Evolutionary conservation across 1,140 invertebrate genomes (phyloP), one percentile per base, ranked within the genome.

Genomic region (Pseudoatta argentina): DNA sequence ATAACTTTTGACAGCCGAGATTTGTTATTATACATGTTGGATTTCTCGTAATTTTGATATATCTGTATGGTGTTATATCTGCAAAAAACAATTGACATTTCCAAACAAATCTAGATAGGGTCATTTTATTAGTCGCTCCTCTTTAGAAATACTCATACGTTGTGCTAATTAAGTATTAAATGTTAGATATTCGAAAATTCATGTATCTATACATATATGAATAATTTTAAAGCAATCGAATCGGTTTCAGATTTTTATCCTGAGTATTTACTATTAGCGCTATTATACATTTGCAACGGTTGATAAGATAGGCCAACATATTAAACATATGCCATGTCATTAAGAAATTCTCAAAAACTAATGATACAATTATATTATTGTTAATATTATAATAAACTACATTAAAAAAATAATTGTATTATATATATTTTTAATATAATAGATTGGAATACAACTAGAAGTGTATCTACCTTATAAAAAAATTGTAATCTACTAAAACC

Each of bases 231-330:
- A 53, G 12, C 67, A 53, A 87, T 85, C 34, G 44, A 87, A 85
- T 61, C 89, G 53, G 14, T 85, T 89, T 83, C 21, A 77, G 44
- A 83, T 39, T 59, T 87, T 86, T 79, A 87, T 73, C 73, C 79
- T 89, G 88, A 90, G 78, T 76, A 64, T 76, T 75, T 63, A 12
- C 87, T 81, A 88, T 86, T 87, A 59, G 34, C 39, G 18, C 27
- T 27, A 67, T 66, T 76, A 83, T 75, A 39, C 16, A 39, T 82
- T 86, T 67, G 27, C 24, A 2, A 71, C 53, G 8, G 55, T 72
- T 85, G 57, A 44, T 71, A 59, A 27, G 16, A 16, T 90, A 90
- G 88, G 88, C 88, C 88, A 72, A 82, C 16, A 69, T 77, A 73
- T 78, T 69, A 55, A 79, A 78, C 2, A 55, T 76, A 76, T 85